phyloP scores from a whole-genome alignment of 2,888 invertebrate species.

The Podabrus alpinus region DNA sequence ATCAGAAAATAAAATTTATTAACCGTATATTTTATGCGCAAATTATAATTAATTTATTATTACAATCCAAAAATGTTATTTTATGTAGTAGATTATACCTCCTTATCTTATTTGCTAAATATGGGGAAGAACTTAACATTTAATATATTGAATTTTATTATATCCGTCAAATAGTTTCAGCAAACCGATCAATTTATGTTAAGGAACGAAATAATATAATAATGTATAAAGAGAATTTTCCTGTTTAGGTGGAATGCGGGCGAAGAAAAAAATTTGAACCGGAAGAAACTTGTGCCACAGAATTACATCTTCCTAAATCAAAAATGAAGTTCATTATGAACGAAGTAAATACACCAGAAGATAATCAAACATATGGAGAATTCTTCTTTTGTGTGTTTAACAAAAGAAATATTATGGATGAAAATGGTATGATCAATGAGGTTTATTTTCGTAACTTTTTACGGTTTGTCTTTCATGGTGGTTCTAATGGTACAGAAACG shows the following conservation, averaged over 20 bases:
- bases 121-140: too few relatives aligned
- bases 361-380: neutral
- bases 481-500: neutral
- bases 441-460: neutral
- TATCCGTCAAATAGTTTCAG: too few relatives aligned
- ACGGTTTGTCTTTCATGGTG: neutral
- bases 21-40: too few relatives aligned
- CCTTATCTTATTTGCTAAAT: too few relatives aligned
- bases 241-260: neutral
- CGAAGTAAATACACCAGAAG: constrained; percentile 9
- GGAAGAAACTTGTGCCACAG: constrained; percentile 7
- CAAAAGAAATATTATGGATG: neutral
- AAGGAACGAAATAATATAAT: too few relatives aligned
- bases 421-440: constrained; percentile 4
- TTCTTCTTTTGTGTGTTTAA: constrained; percentile 10
- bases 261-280: neutral
- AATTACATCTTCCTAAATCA: neutral
- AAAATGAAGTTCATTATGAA: constrained; percentile 14
- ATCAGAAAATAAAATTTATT: too few relatives aligned
- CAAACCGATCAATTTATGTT: too few relatives aligned
- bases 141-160: too few relatives aligned
- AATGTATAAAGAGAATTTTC: neutral
- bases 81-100: too few relatives aligned
- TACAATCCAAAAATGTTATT: too few relatives aligned
- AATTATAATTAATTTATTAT: too few relatives aligned